Conservation (phyloP, 2,888 invertebrate species). For the Didymodactylos carnosus region DNA sequence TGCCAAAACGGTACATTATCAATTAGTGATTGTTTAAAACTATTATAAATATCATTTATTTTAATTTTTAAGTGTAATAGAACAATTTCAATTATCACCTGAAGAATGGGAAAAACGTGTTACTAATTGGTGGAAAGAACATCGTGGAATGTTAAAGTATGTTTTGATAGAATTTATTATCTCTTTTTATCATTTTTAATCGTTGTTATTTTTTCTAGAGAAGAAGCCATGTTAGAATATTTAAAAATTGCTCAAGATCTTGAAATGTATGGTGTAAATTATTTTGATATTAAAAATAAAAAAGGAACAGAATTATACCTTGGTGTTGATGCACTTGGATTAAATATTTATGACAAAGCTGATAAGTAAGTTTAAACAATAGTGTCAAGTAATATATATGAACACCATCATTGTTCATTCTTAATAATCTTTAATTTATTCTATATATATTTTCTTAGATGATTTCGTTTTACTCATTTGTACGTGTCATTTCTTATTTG, state of each 20-base stretch:
- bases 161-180: too few relatives aligned
- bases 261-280: constrained; percentile 13
- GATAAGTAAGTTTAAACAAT: constrained; percentile 49
- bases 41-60: neutral
- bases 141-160: constrained; percentile 24
- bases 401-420: too few relatives aligned
- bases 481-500: too few relatives aligned
- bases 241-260: constrained; percentile 15
- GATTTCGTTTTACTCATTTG: too few relatives aligned
- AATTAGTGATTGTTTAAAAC: neutral
- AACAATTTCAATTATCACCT: constrained; percentile 93
- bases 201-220: constrained; percentile 24
- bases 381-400: too few relatives aligned
- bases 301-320: constrained; percentile 48
- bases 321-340: constrained; percentile 88
- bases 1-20: constrained; percentile 57
- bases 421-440: too few relatives aligned
- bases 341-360: constrained; percentile 95
- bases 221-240: constrained; percentile 19
- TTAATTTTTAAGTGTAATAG: constrained; percentile 50
- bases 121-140: constrained; percentile 94
- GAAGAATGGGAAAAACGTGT: constrained; percentile 97
- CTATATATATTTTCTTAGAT: neutral
- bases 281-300: constrained; percentile 13
- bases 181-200: too few relatives aligned